Evolutionary conservation across 1,140 invertebrate genomes (phyloP).

Genomic region (Drosophila triauraria): DNA sequence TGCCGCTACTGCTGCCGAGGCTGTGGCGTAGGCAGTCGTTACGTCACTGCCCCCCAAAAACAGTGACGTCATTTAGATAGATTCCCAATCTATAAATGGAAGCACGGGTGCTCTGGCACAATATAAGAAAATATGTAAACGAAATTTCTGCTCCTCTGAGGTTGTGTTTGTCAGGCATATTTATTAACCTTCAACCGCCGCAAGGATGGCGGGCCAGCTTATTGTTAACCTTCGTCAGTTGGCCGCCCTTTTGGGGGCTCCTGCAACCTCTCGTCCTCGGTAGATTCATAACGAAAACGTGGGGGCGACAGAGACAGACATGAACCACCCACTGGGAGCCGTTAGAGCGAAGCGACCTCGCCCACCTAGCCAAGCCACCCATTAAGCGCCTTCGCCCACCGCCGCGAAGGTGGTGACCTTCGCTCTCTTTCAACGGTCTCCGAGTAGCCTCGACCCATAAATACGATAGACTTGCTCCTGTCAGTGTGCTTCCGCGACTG

Average conservation of each 20-base stretch:
- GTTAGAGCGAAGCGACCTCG: conserved; percentile 49
- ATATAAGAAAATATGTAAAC: conserved; percentile 11
- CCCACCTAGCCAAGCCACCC: conserved; percentile 63
- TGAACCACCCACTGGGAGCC: conserved; percentile 10
- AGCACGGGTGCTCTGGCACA: neutral
- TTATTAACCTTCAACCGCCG: conserved; percentile 69
- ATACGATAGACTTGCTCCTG: conserved; percentile 47
- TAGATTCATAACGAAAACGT: conserved; percentile 31
- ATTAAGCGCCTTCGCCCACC: conserved; percentile 46
- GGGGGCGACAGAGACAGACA: conserved; percentile 23
- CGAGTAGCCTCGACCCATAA: conserved; percentile 78
- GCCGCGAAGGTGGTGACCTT: conserved; percentile 45
- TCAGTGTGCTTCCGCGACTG: conserved; percentile 14
- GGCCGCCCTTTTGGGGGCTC: conserved; percentile 18
- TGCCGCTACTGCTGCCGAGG: neutral
- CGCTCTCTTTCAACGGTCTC: conserved; percentile 57
- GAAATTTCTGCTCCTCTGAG: conserved; percentile 12
- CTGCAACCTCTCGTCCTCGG: neutral
- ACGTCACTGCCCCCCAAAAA: conserved; percentile 24
- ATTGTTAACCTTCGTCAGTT: conserved; percentile 61
- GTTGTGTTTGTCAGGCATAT: conserved; percentile 43
- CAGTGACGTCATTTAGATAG: conserved; percentile 39
- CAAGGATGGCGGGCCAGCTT: conserved; percentile 48
- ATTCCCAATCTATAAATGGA: conserved; percentile 39
- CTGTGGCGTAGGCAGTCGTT: conserved; percentile 22